A percentile compares a stretch with the other conserved stretches of the same genome.
phyloP scores from a whole-genome alignment of 1,140 invertebrate genomes.

The Proctacanthus coquilletti region DNA sequence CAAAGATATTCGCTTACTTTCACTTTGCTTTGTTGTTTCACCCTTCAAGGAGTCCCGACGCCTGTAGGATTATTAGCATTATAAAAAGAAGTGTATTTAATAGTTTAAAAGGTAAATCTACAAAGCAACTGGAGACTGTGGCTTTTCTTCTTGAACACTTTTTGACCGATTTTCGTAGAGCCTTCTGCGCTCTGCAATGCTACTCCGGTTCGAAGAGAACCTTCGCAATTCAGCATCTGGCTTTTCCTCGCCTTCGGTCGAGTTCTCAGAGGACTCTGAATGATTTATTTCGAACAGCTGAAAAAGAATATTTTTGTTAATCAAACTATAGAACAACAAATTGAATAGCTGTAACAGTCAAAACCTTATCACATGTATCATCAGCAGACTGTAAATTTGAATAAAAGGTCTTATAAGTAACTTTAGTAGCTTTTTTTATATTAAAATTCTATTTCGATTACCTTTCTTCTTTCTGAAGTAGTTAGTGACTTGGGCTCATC shows the following conservation, averaged over 20 bases:
- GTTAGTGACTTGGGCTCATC: conserved; percentile 49
- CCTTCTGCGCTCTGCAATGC: conserved; percentile 60
- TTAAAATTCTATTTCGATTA: too few relatives aligned
- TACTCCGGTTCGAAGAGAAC: conserved; percentile 39
- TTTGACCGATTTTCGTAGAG: conserved; percentile 55
- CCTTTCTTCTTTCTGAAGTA: conserved; percentile 54
- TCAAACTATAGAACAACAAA: conserved; percentile 37
- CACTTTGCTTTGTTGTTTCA: conserved; percentile 17
- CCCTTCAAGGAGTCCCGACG: conserved; percentile 23
- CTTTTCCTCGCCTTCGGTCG: conserved; percentile 26
- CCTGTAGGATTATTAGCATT: conserved; percentile 12
- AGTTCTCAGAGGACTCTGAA: conserved; percentile 27
- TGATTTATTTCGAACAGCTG: conserved; percentile 27
- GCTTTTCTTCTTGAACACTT: conserved; percentile 44
- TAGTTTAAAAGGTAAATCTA: conserved; percentile 22
- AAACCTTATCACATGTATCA: conserved; percentile 28
- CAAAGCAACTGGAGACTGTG: conserved; percentile 52
- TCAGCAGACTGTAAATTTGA: conserved; percentile 26
- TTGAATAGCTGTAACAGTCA: conserved; percentile 5
- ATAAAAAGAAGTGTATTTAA: not conserved
- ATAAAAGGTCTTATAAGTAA: too few relatives aligned
- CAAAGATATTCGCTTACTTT: conserved; percentile 24
- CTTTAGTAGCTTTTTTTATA: too few relatives aligned
- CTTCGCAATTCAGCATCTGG: conserved; percentile 26
- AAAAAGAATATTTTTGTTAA: conserved; percentile 1